Percentiles rank a stretch among this genome's conserved stretches.
phyloP scores from a whole-genome alignment of 2,113 vertebrate genomes.

The Lycaon pictus region DNA sequence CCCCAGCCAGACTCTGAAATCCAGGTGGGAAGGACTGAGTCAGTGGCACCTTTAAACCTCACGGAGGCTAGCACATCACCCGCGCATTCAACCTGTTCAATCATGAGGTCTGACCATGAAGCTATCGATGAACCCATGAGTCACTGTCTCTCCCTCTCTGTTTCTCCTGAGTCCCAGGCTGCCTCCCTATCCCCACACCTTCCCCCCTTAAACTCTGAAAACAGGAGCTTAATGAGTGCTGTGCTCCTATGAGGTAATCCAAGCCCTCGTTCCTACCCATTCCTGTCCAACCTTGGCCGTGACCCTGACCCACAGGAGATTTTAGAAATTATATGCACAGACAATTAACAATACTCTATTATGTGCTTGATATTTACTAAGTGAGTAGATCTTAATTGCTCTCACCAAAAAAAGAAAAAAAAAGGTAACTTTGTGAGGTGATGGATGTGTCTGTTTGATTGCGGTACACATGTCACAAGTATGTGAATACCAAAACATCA shows the following conservation, averaged over 20 bases:
- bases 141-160: background rate
- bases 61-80: background rate
- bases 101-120: background rate
- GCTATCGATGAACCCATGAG: accelerated
- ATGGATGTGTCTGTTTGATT: background rate
- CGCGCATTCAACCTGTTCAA: background rate
- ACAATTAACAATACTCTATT: background rate
- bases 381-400: background rate
- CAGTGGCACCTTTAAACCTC: background rate
- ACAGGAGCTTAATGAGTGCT: background rate
- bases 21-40: background rate
- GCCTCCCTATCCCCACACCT: background rate
- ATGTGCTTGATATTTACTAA: background rate
- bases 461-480: background rate
- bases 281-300: background rate
- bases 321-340: background rate
- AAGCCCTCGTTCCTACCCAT: background rate
- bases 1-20: background rate
- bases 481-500: background rate
- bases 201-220: background rate
- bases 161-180: background rate
- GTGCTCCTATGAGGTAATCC: background rate
- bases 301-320: background rate
- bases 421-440: background rate
- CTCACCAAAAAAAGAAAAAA: background rate